Conservation (phyloP, 2,888 invertebrate species). For the Auanema freiburgensis region DNA sequence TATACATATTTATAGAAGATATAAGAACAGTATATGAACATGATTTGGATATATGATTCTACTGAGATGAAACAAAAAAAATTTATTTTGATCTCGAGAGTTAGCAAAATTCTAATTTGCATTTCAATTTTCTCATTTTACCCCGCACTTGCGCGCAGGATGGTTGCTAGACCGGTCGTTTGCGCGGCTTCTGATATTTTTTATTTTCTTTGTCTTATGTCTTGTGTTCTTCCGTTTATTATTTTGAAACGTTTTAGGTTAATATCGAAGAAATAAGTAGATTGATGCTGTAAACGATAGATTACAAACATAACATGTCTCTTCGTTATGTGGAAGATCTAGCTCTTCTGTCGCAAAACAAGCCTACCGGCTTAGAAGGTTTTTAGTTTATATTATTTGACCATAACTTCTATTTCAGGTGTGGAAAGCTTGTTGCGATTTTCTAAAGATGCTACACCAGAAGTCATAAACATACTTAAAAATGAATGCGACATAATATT, state of each 20-base stretch:
- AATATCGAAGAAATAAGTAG: background rate
- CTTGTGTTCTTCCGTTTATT: background rate
- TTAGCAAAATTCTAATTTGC: no score
- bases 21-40: no score
- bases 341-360: background rate
- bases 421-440: slow-evolving; percentile 23
- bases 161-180: no score
- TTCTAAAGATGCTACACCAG: slow-evolving; percentile 32
- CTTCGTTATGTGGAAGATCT: slow-evolving; percentile 4
- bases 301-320: background rate
- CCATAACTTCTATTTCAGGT: slow-evolving; percentile 21
- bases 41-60: no score
- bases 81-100: no score
- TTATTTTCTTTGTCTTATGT: background rate
- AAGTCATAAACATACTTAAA: slow-evolving; percentile 36
- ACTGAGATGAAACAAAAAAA: no score
- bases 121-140: no score
- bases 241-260: background rate
- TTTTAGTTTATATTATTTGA: background rate
- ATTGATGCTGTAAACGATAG: background rate
- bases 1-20: no score
- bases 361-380: slow-evolving; percentile 4
- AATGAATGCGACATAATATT: slow-evolving; percentile 41
- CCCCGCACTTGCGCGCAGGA: no score
- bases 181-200: background rate